Base-by-base conservation (phyloP, 2,888 invertebrate species). In the Notocelia uddmanniana region DNA sequence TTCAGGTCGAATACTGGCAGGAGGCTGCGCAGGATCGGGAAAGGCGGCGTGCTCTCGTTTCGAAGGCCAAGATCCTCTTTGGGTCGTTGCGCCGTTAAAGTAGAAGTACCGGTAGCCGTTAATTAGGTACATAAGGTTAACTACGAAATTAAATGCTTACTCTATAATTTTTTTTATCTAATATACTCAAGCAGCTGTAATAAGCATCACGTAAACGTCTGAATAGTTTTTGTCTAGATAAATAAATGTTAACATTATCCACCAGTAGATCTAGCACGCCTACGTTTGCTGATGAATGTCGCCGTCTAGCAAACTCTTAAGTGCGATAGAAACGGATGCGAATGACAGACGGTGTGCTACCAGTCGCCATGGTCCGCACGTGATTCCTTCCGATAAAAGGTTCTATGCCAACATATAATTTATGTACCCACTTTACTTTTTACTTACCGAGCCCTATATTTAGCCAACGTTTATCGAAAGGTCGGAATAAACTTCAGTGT, bases 311-410 rank as follows among this genome's bases (percentile, higher is more conserved):
- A 45, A 13, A 45, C 45, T 45, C 13, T 13, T 5, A 41, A 41
- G 41, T 41, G 45, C 45, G 45, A 45, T n/a, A 45, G 45, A 45
- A n/a, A 45, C 45, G 8, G n/a, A n/a, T 45, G 45, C 45, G 8
- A 8, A n/a, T 45, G 45, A 45, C n/a, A 5, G n/a, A 41, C 21
- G 11, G 15, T 41, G 15, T 23, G 59, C 59, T 59, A 59, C 59
- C 63, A 34, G 37, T 41, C 21, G 13, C 19, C 54, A 37, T n/a
- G n/a, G n/a, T 37, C 41, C 34, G 52, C 63, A 52, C 34, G 63
- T 63, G 63, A 63, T 63, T 52, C 50, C 62, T 63, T 63, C 52
- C 50, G 26, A 63, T 63, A 63, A 63, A 31, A 52, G 15, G 19
- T 11, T 63, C 15, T 52, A 52, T 34, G 41, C 19, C 19, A 63